These are phyloP conservation scores for Silurus lanzhouensis DNA, from an alignment of 2,797 vertebrate genomes.

Conservation along the genomic window DNA sequence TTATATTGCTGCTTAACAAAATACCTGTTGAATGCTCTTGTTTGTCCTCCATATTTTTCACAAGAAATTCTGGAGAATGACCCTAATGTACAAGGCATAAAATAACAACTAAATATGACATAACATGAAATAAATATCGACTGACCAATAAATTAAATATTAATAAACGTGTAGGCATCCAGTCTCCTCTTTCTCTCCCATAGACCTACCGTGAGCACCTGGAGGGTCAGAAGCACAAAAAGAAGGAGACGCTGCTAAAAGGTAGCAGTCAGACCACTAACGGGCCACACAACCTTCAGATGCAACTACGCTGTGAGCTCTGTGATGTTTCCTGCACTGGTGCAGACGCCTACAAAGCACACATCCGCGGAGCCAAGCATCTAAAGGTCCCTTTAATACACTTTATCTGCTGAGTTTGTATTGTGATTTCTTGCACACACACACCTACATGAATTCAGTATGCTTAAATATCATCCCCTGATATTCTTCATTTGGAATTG, in stretches of 20 bases:
- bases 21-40: background rate
- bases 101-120: no score
- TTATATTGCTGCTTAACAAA: background rate
- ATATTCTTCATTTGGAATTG: background rate
- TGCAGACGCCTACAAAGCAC: constrained; percentile 75
- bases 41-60: background rate
- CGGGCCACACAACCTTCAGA: constrained; percentile 69
- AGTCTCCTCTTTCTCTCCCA: background rate
- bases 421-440: background rate
- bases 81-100: no score
- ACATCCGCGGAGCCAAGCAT: constrained; percentile 78
- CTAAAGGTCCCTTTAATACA: constrained; percentile 67
- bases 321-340: constrained; percentile 81
- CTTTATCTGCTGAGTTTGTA: background rate
- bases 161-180: background rate
- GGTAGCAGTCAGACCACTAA: constrained; percentile 65
- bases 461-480: background rate
- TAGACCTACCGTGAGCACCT: constrained; percentile 82
- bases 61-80: no score
- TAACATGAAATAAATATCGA: no score
- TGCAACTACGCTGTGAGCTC: constrained; percentile 78
- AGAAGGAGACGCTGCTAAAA: constrained; percentile 80
- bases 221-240: constrained; percentile 85
- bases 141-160: background rate
- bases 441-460: background rate